Conservation (phyloP, 2,113 vertebrate genomes). For the Hymenochirus boettgeri region DNA sequence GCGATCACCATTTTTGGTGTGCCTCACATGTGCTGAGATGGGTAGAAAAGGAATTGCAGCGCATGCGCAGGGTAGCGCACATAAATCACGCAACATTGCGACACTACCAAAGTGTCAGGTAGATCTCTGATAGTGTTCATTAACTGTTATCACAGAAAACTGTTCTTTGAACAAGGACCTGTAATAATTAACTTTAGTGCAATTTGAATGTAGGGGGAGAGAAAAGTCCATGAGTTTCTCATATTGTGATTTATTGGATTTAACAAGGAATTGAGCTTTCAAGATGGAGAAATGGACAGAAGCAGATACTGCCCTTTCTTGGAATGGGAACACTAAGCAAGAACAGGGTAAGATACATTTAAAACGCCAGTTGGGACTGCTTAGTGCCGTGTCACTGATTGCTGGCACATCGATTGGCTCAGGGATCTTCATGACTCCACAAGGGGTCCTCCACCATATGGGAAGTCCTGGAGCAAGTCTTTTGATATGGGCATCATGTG, state of each 20-base stretch:
- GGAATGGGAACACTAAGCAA: not conserved
- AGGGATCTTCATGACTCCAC: slow-evolving; percentile 70
- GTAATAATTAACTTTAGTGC: slow-evolving; percentile 60
- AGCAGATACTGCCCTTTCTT: slow-evolving; percentile 2
- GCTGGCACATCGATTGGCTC: slow-evolving; percentile 79
- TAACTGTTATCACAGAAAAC: not conserved
- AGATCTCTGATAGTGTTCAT: slow-evolving; percentile 21
- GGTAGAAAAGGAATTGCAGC: too few relatives aligned
- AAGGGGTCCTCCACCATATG: slow-evolving; percentile 63
- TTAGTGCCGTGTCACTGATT: slow-evolving; percentile 64
- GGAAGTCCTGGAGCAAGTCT: slow-evolving; percentile 75
- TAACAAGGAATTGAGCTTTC: not conserved
- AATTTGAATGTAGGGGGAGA: slow-evolving; percentile 24
- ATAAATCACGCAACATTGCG: too few relatives aligned
- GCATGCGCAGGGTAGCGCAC: too few relatives aligned
- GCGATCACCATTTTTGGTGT: too few relatives aligned
- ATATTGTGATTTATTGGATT: not conserved
- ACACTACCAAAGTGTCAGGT: too few relatives aligned
- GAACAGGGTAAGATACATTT: slow-evolving; percentile 44
- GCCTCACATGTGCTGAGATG: too few relatives aligned
- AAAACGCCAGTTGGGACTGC: slow-evolving; percentile 54
- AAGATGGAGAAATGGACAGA: slow-evolving; percentile 40
- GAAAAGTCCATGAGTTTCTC: slow-evolving; percentile 10
- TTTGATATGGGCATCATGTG: slow-evolving; percentile 69
- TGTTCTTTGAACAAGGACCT: not conserved